phyloP scores from a whole-genome alignment of 2,888 invertebrate genomes.

The Tricholauxania praeusta region DNA sequence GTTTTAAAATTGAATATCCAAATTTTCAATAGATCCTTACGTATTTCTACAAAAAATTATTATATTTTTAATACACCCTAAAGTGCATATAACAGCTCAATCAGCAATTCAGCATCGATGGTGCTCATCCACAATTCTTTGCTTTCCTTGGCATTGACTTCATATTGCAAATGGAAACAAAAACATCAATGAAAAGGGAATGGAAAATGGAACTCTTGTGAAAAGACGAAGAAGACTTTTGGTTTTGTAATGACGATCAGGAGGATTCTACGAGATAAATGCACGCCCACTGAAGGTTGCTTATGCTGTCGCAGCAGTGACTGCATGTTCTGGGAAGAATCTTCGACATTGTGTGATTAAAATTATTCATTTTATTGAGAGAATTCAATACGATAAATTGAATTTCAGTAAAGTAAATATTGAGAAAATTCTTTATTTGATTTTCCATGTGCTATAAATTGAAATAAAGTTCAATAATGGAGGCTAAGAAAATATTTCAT shows the following conservation, averaged over 20 bases:
- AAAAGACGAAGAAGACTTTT: neutral
- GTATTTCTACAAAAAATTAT: too few relatives aligned
- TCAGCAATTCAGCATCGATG: conserved; percentile 44
- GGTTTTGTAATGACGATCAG: conserved; percentile 19
- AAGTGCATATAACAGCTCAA: conserved; percentile 32
- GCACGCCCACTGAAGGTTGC: neutral
- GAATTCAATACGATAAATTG: conserved; percentile 37
- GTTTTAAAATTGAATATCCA: too few relatives aligned
- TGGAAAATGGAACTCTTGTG: conserved; percentile 12
- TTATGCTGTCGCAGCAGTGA: neutral
- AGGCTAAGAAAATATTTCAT: conserved; percentile 19
- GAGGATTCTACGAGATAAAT: conserved; percentile 16
- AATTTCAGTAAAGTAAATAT: conserved; percentile 44
- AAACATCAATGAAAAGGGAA: conserved; percentile 16
- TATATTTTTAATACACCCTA: too few relatives aligned
- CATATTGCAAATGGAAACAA: conserved; percentile 11
- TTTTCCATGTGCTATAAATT: conserved; percentile 36
- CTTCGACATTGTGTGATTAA: conserved; percentile 37
- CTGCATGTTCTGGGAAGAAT: conserved; percentile 14
- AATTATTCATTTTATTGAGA: conserved; percentile 42
- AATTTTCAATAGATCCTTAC: too few relatives aligned
- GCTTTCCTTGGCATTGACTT: conserved; percentile 37
- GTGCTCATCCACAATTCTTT: conserved; percentile 40
- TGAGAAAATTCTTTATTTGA: conserved; percentile 40
- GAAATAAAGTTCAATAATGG: conserved; percentile 15